Percentiles rank a stretch among this genome's conserved stretches.
Conservation (phyloP, 2,113 vertebrate species). For the Neofelis nebulosa region DNA sequence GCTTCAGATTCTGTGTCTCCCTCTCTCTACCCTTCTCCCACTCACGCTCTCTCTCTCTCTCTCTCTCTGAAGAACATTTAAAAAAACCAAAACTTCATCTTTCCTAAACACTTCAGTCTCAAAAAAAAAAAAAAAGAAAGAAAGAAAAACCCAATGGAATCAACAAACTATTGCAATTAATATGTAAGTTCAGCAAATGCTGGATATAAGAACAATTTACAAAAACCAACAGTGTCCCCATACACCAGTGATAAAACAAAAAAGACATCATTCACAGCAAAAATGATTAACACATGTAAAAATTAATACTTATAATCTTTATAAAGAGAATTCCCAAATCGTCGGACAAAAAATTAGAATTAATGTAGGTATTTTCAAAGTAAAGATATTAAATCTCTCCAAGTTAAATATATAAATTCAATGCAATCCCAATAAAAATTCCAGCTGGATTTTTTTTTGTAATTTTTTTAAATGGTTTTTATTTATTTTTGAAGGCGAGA, state of each 20-base stretch:
- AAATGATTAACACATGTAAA: not conserved
- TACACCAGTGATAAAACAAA: not conserved
- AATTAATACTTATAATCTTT: not conserved
- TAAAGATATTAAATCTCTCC: not conserved
- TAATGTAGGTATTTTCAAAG: not conserved
- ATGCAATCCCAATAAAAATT: constrained; percentile 4
- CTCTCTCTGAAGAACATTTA: too few relatives aligned
- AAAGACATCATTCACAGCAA: not conserved
- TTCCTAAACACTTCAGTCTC: not conserved
- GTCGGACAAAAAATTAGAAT: not conserved
- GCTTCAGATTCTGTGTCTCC: too few relatives aligned
- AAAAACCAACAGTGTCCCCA: not conserved
- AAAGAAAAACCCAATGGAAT: not conserved
- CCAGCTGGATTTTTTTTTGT: not conserved
- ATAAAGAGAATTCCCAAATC: not conserved
- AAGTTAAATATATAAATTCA: not conserved
- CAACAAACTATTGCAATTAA: not conserved
- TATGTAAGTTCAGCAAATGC: not conserved
- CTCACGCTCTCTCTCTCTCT: too few relatives aligned
- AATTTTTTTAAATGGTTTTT: too few relatives aligned
- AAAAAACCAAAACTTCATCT: too few relatives aligned
- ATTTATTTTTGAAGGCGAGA: too few relatives aligned
- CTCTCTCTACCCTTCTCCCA: too few relatives aligned
- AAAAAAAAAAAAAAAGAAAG: not conserved
- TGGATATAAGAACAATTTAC: not conserved